Evolutionary conservation across 2,797 vertebrate species (phyloP).

Genomic region (Odontamblyopus lacepedii): DNA sequence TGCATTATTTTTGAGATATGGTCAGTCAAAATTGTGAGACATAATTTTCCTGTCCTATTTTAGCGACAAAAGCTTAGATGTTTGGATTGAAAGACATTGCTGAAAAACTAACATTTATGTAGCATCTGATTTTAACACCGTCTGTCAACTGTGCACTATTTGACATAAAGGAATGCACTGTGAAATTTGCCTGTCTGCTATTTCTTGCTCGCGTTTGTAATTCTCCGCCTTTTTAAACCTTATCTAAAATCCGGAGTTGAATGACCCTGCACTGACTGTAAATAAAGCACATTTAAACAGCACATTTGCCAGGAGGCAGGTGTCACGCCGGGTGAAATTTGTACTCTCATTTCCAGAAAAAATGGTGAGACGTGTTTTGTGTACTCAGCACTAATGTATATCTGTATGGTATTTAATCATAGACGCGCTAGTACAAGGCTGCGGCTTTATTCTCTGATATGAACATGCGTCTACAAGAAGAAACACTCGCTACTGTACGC

Average conservation of each 20-base stretch:
- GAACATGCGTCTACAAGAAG: constrained; percentile 6
- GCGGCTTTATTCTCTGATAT: constrained; percentile 5
- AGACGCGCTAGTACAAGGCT: constrained; percentile 6
- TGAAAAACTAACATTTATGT: background rate
- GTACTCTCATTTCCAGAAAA: background rate
- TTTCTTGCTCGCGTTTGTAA: constrained; percentile 1
- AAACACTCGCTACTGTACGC: constrained; percentile 1
- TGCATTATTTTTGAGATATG: no score
- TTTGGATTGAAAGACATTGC: background rate
- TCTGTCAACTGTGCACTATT: constrained; percentile 4
- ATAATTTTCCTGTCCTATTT: no score
- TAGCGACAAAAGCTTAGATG: no score
- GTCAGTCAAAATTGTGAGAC: no score
- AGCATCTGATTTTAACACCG: background rate
- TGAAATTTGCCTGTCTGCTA: background rate
- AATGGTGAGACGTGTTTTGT: constrained; percentile 1
- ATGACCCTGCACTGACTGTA: constrained; percentile 5
- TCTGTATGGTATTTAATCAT: constrained; percentile 4
- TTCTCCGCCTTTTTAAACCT: background rate
- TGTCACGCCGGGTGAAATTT: constrained; percentile 13
- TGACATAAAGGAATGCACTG: constrained; percentile 7
- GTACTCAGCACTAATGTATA: constrained; percentile 13
- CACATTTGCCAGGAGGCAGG: constrained; percentile 17
- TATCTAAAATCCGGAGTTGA: background rate
- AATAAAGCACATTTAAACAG: constrained; percentile 10